Percentiles rank a stretch among this genome's conserved stretches.
phyloP scores from a whole-genome alignment of 2,888 invertebrate species.

The Ectropis crepuscularia region DNA sequence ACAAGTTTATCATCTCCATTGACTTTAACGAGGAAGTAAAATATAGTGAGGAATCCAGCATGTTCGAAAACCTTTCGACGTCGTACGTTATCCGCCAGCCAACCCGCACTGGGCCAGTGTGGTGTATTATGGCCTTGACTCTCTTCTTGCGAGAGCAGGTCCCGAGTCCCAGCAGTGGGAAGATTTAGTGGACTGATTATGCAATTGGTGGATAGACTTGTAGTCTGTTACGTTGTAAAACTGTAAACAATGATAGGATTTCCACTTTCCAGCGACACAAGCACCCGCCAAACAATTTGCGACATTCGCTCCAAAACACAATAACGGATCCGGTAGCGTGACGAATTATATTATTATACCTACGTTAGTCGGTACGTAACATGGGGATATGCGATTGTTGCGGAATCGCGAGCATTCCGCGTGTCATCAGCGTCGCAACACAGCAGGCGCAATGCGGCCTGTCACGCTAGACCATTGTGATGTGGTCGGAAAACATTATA shows the following conservation, averaged over 20 bases:
- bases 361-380: conserved; percentile 15
- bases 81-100: no score
- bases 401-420: conserved; percentile 48
- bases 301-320: conserved; percentile 29
- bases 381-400: conserved; percentile 38
- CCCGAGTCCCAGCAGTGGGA: no score
- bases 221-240: neutral
- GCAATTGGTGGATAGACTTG: no score
- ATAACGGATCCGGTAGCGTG: conserved; percentile 42
- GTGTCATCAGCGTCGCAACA: conserved; percentile 39
- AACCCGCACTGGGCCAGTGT: no score
- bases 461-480: conserved; percentile 52
- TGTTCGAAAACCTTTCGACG: no score
- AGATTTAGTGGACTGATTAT: neutral
- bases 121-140: no score
- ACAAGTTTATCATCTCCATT: no score
- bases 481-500: neutral
- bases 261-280: neutral
- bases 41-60: no score
- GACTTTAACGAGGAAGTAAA: no score
- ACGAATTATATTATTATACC: conserved; percentile 45
- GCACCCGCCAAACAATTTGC: conserved; percentile 18
- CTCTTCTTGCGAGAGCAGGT: no score
- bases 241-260: neutral
- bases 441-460: conserved; percentile 26